These are phyloP conservation scores for Orthonevra nobilis DNA, from an alignment of 2,888 invertebrate species.

Conservation along the genomic window DNA sequence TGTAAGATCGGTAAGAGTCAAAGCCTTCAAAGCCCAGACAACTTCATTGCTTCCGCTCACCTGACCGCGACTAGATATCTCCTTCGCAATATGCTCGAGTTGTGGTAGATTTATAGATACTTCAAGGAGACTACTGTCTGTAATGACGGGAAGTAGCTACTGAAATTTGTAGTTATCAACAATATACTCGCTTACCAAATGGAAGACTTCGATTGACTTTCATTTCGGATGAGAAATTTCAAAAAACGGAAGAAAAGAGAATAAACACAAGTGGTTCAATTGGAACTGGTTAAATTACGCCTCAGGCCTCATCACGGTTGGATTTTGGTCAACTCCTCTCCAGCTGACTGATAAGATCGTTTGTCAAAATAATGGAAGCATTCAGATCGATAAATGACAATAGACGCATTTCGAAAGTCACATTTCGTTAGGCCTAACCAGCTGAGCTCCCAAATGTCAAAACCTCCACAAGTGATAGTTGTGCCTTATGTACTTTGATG, in stretches of 20 bases:
- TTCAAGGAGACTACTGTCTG: constrained; percentile 72
- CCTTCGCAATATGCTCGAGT: constrained; percentile 82
- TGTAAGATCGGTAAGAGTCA: constrained; percentile 95
- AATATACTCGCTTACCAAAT: constrained; percentile 75
- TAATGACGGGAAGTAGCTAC: background rate
- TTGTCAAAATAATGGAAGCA: too few species aligned
- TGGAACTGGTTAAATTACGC: background rate
- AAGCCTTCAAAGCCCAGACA: constrained; percentile 89
- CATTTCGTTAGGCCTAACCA: too few species aligned
- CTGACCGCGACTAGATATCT: constrained; percentile 77
- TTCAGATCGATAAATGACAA: too few species aligned
- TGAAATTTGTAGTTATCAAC: background rate
- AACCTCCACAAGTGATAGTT: too few species aligned
- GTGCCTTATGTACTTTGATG: too few species aligned
- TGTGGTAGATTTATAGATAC: constrained; percentile 82
- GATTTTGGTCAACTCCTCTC: background rate
- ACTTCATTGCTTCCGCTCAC: constrained; percentile 81
- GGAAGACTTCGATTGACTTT: constrained; percentile 74
- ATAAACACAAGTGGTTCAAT: background rate
- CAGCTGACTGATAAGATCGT: constrained; percentile 33
- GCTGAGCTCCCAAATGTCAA: too few species aligned
- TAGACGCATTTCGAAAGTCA: too few species aligned
- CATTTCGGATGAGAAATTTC: constrained; percentile 50
- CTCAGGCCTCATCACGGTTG: too few species aligned
- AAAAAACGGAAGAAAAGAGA: background rate